Conservation (phyloP, 2,113 vertebrate genomes). For the Mobula birostris region DNA sequence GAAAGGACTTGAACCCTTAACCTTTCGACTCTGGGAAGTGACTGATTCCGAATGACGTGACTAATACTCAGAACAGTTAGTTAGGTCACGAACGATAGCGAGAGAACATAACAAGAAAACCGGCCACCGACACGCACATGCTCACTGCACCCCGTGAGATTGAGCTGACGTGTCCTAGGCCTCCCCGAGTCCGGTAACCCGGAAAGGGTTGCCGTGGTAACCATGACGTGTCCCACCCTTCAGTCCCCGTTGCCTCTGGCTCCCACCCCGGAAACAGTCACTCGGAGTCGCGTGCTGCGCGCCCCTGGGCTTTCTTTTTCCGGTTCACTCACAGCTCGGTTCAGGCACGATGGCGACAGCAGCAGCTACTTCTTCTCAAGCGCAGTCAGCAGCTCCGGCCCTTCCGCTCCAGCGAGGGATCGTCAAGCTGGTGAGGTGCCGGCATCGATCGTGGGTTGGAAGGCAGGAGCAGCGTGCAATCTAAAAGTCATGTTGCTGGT, state of each 20-base stretch:
- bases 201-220: background rate
- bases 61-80: too few relatives aligned
- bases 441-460: background rate
- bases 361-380: slow-evolving; percentile 56
- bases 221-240: background rate
- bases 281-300: background rate
- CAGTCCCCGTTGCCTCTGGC: background rate
- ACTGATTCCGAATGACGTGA: too few relatives aligned
- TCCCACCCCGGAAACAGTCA: background rate
- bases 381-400: slow-evolving; percentile 46
- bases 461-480: background rate
- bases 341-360: slow-evolving; percentile 39
- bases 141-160: background rate
- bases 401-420: slow-evolving; percentile 79
- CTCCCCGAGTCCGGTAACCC: background rate
- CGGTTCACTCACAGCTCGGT: background rate
- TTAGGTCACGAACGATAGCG: too few relatives aligned
- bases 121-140: too few relatives aligned
- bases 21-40: too few relatives aligned
- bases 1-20: too few relatives aligned
- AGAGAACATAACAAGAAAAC: too few relatives aligned
- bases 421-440: slow-evolving; percentile 80
- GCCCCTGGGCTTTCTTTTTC: background rate
- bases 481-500: too few relatives aligned
- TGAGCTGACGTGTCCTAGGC: slow-evolving; percentile 15